Percentiles rank a stretch among this genome's conserved stretches.
phyloP scores from a whole-genome alignment of 2,888 invertebrate species.

The Aphidoletes aphidimyza region DNA sequence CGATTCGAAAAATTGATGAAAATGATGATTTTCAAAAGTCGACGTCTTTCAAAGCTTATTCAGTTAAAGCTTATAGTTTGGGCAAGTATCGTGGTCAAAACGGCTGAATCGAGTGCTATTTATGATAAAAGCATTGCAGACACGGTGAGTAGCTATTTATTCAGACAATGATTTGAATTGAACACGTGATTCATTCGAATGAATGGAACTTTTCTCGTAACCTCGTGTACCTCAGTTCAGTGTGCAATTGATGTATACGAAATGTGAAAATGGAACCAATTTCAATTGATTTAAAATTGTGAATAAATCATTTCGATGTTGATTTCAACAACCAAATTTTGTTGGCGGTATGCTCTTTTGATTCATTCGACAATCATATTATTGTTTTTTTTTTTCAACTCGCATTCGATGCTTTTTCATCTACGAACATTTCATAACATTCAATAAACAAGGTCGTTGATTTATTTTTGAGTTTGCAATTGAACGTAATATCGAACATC shows the following conservation, averaged over 20 bases:
- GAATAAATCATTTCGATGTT: not conserved
- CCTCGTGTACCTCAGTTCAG: not conserved
- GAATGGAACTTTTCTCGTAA: not conserved
- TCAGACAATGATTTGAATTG: not conserved
- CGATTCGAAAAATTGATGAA: not conserved
- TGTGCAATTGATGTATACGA: not conserved
- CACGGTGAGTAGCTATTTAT: not conserved
- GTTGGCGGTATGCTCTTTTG: not conserved
- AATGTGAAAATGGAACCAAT: not conserved
- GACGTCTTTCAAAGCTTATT: no score
- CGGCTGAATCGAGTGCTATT: not conserved
- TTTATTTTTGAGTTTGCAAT: constrained; percentile 2
- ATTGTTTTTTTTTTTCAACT: not conserved
- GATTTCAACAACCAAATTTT: no score
- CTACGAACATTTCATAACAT: not conserved
- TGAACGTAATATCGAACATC: not conserved
- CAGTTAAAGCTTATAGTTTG: not conserved
- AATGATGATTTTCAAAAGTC: not conserved
- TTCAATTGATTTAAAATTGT: constrained; percentile 14
- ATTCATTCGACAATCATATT: not conserved
- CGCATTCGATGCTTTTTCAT: not conserved
- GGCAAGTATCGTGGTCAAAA: not conserved
- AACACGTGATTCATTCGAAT: not conserved
- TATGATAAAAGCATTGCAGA: not conserved
- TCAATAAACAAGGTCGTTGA: constrained; percentile 11